Conservation (phyloP, 2,888 invertebrate species). For the Anoplius nigerrimus region DNA sequence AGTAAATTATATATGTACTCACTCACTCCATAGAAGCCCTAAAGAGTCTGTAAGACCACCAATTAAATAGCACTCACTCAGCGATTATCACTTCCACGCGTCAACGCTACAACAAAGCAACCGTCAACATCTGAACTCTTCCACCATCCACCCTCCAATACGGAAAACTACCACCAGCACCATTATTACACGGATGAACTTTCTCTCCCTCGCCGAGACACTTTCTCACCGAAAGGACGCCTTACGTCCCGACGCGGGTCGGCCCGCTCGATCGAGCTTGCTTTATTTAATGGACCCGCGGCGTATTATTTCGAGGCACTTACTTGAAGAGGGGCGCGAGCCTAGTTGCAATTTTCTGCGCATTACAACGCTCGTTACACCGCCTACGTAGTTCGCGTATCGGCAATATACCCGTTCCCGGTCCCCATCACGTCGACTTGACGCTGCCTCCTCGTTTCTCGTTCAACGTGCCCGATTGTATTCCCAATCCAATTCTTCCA, state of each 20-base stretch:
- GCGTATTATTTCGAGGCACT: conserved; percentile 22
- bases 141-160: too few species aligned
- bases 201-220: not conserved
- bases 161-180: too few species aligned
- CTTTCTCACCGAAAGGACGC: not conserved
- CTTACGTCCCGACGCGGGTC: not conserved
- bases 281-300: conserved; percentile 21
- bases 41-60: too few species aligned
- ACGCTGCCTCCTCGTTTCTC: conserved; percentile 26
- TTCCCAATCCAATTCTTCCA: not conserved
- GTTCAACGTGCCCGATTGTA: conserved; percentile 14
- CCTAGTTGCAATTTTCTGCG: conserved; percentile 37
- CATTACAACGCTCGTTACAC: conserved; percentile 42
- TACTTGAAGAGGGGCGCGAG: conserved; percentile 26
- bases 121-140: too few species aligned
- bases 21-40: too few species aligned
- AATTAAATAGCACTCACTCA: too few species aligned
- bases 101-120: too few species aligned
- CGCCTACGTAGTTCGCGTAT: conserved; percentile 37
- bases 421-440: conserved; percentile 27
- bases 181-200: too few species aligned
- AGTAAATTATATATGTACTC: too few species aligned
- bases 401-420: conserved; percentile 23
- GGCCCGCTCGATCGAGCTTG: too few species aligned
- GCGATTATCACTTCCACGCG: too few species aligned